Percentiles rank a stretch among this genome's conserved stretches.
Conservation (phyloP, 2,113 vertebrate genomes). For the Ophiodon elongatus region DNA sequence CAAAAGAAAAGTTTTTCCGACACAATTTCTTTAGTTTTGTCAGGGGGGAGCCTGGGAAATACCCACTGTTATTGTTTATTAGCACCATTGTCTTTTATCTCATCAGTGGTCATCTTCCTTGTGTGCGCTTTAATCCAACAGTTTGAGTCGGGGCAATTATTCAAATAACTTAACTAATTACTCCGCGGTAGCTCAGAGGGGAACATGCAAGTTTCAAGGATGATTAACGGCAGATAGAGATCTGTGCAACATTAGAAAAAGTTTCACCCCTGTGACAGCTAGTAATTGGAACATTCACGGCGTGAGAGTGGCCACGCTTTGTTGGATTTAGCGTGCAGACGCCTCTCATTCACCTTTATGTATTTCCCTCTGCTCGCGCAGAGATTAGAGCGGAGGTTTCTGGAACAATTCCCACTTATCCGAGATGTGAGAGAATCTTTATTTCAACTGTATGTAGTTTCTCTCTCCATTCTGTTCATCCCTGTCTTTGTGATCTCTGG, state of each 20-base stretch:
- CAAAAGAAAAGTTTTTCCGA: slow-evolving; percentile 32
- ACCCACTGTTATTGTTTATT: slow-evolving; percentile 62
- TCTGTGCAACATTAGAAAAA: slow-evolving; percentile 40
- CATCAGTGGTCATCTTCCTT: slow-evolving; percentile 68
- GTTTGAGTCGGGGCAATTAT: slow-evolving; percentile 68
- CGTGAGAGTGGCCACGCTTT: slow-evolving; percentile 34
- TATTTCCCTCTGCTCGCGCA: slow-evolving; percentile 10
- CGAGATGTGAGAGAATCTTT: neutral
- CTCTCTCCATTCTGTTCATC: neutral
- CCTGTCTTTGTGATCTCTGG: neutral
- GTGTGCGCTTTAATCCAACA: slow-evolving; percentile 51
- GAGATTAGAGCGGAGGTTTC: slow-evolving; percentile 2
- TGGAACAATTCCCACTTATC: slow-evolving; percentile 3
- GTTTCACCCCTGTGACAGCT: slow-evolving; percentile 46
- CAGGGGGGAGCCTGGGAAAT: slow-evolving; percentile 13
- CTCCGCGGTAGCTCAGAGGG: slow-evolving; percentile 24
- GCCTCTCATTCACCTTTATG: slow-evolving; percentile 25
- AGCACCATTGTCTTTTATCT: slow-evolving; percentile 62
- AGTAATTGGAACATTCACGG: slow-evolving; percentile 69
- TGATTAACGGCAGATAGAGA: slow-evolving; percentile 67
- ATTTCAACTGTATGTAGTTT: neutral
- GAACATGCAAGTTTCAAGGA: slow-evolving; percentile 59
- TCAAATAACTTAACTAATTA: slow-evolving; percentile 70
- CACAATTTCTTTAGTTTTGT: slow-evolving; percentile 40
- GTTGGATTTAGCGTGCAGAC: slow-evolving; percentile 24